These are phyloP conservation scores for Alviniconcha marisindica DNA, from an alignment of 1,140 invertebrate species.

Conservation along the genomic window DNA sequence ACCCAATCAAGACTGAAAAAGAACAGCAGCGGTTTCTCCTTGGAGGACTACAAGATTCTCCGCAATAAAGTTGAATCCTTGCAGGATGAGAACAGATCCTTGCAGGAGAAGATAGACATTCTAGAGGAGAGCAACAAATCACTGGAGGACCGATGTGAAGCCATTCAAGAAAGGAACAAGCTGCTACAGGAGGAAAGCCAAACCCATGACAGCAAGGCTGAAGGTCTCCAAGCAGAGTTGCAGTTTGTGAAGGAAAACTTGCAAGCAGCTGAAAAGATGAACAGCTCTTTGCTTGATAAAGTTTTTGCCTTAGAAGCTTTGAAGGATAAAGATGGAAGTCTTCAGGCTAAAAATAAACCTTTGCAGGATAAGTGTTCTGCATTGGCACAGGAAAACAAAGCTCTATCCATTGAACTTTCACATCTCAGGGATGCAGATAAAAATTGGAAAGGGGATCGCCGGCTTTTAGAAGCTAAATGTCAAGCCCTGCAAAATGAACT, in stretches of 20 bases:
- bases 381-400: neutral
- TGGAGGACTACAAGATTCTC: neutral
- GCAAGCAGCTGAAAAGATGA: neutral
- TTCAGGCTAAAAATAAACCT: neutral
- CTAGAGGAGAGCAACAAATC: slow-evolving; percentile 2
- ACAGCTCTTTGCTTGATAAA: neutral
- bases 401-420: neutral
- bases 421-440: neutral
- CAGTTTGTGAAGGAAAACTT: slow-evolving; percentile 4
- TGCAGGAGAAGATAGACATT: slow-evolving; percentile 1
- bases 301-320: neutral
- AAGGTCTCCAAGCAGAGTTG: neutral
- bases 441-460: neutral
- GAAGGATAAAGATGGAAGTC: neutral
- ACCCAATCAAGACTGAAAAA: neutral
- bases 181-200: neutral
- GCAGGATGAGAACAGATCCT: neutral
- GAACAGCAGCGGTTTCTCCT: neutral
- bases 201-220: neutral
- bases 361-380: neutral
- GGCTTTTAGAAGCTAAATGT: neutral
- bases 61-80: neutral
- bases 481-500: slow-evolving; percentile 22
- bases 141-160: neutral
- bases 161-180: neutral